Evolutionary conservation across 1,140 invertebrate species (phyloP), one percentile per base, ranked within the genome.

Genomic region (Drosophila oshimai): DNA sequence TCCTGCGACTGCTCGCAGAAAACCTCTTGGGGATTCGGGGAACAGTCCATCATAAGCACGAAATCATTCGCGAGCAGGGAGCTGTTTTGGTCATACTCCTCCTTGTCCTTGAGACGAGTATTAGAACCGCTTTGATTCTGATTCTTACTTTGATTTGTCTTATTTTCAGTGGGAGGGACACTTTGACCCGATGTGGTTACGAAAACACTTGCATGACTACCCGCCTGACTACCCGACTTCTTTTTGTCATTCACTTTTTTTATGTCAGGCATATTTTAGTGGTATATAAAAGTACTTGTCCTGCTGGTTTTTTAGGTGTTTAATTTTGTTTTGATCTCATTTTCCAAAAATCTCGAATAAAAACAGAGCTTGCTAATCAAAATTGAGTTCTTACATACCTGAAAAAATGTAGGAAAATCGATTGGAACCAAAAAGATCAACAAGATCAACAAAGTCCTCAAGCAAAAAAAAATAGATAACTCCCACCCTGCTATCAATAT

Each of bases 51-150:
- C 68, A 87, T 67, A 1, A 67, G n/a, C 0, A 37, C 10, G 6
- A 87, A 87, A 1, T 80, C 76, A 6, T 53, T 62, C 5, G 53
- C 34, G 0, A 81, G 20, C 5, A 87, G 1, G 0, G 26, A 5
- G 6, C 41, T 33, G n/a, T n/a, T 12, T 0, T 36, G 20, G 3
- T 58, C 51, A n/a, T 42, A 2, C 0, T 49, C 60, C 0, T 42
- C n/a, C 10, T 3, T 15, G 17, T 3, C 9, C 24, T n/a, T 37
- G n/a, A 7, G n/a, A 12, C 6, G 2, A 10, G 2, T 26, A 18
- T 39, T 18, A 0, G 6, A 1, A 4, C 1, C 15, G 17, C 10
- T 22, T 4, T 10, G 37, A 12, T 9, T 18, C 4, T 6, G 4
- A 22, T 18, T 41, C n/a, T n/a, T n/a, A n/a, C n/a, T n/a, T n/a